Base-by-base conservation (phyloP, 30 jellyfish, hydroid and myxozoan genomes). In the Rhopilema esculentum region DNA sequence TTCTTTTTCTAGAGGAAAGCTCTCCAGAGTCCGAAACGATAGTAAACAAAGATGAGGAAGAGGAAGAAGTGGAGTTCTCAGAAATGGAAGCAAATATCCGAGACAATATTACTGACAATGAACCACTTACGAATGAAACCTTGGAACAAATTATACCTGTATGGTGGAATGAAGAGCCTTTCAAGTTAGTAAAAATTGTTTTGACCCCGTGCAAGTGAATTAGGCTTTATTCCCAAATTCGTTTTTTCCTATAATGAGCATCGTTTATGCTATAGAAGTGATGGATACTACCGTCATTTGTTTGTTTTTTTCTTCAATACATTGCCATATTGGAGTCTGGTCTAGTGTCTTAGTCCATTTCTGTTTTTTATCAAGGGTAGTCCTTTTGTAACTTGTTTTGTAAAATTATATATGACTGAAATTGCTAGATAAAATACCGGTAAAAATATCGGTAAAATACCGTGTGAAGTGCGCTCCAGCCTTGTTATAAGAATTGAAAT, bases 101-200 rank as follows among this genome's bases (percentile, higher is more conserved):
- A 33, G 95, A 88, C 63, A 90, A 86, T 64, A 80, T 95, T 25
- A 0, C 85, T 68, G 97, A 95, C 17, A 85, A 80, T 29, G 99
- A 95, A 48, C 95, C 96, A 1, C 89, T 95, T 0, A 65, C 91
- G 4, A 66, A 50, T 32, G 91, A 68, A 66, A 90, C 97, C 28
- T 66, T 95, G 79, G 97, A 89, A 26, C 80, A 74, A 27, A 95
- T 95, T 15, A 33, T 95, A 52, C 84, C 93, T 29, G 92, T 97
- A 0, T 95, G 97, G 97, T 95, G 99, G 99, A 84, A 90, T 4
- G 97, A 95, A 77, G 99, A 95, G 73, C 97, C 97, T 16, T 95
- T 64, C 75, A 95, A 74, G 99, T 95, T 61, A 50, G 93, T 23
- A 18, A n/a, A 15, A 52, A n/a, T 33, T 21, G 27, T 16, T 49